These are phyloP conservation scores for Diorhabda elongata DNA, from an alignment of 1,140 invertebrate species.

Conservation along the genomic window DNA sequence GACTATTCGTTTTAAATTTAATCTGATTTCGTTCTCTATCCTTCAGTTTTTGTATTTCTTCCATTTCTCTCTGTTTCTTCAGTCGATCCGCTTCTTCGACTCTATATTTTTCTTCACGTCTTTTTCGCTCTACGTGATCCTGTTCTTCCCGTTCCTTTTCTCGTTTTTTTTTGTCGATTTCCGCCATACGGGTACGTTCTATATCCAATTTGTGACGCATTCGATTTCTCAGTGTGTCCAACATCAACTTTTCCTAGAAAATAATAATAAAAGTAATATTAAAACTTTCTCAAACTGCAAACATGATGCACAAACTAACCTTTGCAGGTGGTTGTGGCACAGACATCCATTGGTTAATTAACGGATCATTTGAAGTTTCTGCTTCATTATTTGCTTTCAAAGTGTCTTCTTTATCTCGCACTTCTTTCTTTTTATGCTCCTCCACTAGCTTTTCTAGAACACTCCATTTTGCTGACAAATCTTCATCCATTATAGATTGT, in stretches of 20 bases:
- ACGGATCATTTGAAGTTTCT: slow-evolving; percentile 47
- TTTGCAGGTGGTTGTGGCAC: slow-evolving; percentile 54
- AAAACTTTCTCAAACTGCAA: neutral
- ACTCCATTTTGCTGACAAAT: slow-evolving; percentile 44
- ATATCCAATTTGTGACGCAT: slow-evolving; percentile 47
- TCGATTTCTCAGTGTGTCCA: slow-evolving; percentile 57
- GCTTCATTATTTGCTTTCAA: slow-evolving; percentile 25
- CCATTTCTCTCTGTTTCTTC: slow-evolving; percentile 6
- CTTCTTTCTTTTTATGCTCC: slow-evolving; percentile 47
- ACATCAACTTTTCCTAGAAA: slow-evolving; percentile 50
- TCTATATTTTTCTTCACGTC: slow-evolving; percentile 34
- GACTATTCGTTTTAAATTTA: slow-evolving; percentile 32
- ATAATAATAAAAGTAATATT: neutral
- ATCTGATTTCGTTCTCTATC: slow-evolving; percentile 42
- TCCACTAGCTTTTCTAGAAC: slow-evolving; percentile 48
- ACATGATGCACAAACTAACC: neutral
- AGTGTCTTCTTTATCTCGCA: slow-evolving; percentile 25
- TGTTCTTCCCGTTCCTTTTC: slow-evolving; percentile 14
- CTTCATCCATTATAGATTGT: slow-evolving; percentile 50
- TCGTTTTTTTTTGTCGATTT: slow-evolving; percentile 37
- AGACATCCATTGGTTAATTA: slow-evolving; percentile 60
- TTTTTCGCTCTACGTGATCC: slow-evolving; percentile 9
- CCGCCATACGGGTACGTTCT: slow-evolving; percentile 52
- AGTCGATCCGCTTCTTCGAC: slow-evolving; percentile 6
- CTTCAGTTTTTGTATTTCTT: slow-evolving; percentile 36